Evolutionary conservation across 2,113 vertebrate genomes (phyloP).

Genomic region (Oncorhynchus clarkii): DNA sequence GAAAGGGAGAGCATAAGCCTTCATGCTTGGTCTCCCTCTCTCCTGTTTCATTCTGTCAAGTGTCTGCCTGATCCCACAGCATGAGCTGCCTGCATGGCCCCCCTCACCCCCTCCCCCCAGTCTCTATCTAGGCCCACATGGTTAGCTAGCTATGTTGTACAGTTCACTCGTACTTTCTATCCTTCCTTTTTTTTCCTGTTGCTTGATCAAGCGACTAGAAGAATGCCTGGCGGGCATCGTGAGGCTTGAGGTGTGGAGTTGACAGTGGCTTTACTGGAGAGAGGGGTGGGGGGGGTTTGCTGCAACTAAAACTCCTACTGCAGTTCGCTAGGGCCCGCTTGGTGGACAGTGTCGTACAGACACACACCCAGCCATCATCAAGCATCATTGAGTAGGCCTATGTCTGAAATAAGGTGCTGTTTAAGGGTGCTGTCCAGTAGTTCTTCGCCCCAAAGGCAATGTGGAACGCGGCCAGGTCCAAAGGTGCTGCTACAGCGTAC

Average conservation of each 20-base stretch:
- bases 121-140: slow-evolving; percentile 42
- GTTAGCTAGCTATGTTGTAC: slow-evolving; percentile 54
- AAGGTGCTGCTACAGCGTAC: neutral
- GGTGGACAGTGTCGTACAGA: neutral
- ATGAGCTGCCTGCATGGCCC: slow-evolving; percentile 64
- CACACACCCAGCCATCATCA: neutral
- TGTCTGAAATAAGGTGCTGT: neutral
- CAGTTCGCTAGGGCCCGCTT: slow-evolving; percentile 6
- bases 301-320: neutral
- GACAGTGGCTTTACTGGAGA: neutral
- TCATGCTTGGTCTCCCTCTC: slow-evolving; percentile 46
- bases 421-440: neutral
- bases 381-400: neutral
- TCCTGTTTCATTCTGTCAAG: slow-evolving; percentile 52
- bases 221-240: slow-evolving; percentile 32
- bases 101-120: slow-evolving; percentile 38
- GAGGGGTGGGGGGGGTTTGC: neutral
- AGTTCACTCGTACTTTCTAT: slow-evolving; percentile 54
- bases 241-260: slow-evolving; percentile 15
- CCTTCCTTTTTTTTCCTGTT: slow-evolving; percentile 20
- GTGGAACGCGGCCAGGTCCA: neutral
- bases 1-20: slow-evolving; percentile 53
- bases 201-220: slow-evolving; percentile 48
- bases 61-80: slow-evolving; percentile 64
- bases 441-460: neutral